Evolutionary conservation across 2,888 invertebrate species (phyloP).

Genomic region (Argyresthia goedartella): DNA sequence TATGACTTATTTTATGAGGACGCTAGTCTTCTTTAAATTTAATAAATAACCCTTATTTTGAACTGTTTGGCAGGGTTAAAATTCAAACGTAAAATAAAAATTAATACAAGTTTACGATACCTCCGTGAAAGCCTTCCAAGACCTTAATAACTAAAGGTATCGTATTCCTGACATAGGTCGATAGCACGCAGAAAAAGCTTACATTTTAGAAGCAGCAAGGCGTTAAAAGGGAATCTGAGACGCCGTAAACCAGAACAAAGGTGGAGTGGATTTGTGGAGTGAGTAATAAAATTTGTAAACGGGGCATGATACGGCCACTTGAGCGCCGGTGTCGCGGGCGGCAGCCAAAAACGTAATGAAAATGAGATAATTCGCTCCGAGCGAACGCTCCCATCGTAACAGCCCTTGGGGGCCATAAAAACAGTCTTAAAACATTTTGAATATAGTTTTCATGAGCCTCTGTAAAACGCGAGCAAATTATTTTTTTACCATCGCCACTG

Average conservation of each 20-base stretch:
- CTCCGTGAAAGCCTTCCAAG: too few relatives aligned
- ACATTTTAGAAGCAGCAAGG: conserved; percentile 6
- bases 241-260: conserved; percentile 42
- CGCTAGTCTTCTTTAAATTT: too few relatives aligned
- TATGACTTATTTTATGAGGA: too few relatives aligned
- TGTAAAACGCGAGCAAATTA: not conserved
- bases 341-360: conserved; percentile 44
- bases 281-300: conserved; percentile 61
- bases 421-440: conserved; percentile 1
- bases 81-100: too few relatives aligned
- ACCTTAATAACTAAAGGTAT: too few relatives aligned
- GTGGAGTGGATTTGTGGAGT: conserved; percentile 23
- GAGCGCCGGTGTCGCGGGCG: conserved; percentile 38
- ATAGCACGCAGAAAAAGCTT: not conserved
- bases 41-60: too few relatives aligned
- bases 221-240: conserved; percentile 19
- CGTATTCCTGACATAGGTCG: too few relatives aligned
- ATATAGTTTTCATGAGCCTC: conserved; percentile 1
- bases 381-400: conserved; percentile 1
- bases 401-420: not conserved
- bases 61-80: too few relatives aligned
- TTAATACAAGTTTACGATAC: too few relatives aligned
- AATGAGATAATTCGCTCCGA: conserved; percentile 36
- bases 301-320: conserved; percentile 62
- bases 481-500: too few relatives aligned